Evolutionary conservation across 2,113 vertebrate species (phyloP).

Genomic region (Notiomystis cincta): DNA sequence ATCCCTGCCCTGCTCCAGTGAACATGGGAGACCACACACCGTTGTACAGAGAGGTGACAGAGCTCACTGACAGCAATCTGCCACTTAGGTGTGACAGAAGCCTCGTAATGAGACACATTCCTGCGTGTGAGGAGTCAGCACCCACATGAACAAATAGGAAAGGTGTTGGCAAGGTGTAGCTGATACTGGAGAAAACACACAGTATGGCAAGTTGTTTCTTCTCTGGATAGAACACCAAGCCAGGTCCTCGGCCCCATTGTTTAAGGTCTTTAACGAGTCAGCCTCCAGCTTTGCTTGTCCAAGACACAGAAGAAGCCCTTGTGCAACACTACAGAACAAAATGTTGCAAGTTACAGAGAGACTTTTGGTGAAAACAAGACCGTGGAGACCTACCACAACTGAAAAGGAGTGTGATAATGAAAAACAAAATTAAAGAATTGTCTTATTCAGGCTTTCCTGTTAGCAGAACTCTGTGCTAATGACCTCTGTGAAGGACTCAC

Average conservation of each 20-base stretch:
- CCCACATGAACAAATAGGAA: neutral
- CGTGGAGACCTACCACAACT: neutral
- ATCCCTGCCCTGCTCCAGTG: neutral
- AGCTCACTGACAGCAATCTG: neutral
- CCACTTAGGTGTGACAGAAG: neutral
- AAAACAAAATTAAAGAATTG: neutral
- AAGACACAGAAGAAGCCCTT: neutral
- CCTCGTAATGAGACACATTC: neutral
- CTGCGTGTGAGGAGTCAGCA: neutral
- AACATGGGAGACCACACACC: neutral
- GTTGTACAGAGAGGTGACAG: neutral
- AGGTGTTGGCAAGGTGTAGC: accelerated
- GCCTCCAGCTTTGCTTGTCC: neutral
- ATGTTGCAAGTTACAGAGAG: neutral
- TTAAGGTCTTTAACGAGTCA: neutral
- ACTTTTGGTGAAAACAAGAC: neutral
- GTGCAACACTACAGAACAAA: neutral
- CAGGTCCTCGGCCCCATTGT: neutral
- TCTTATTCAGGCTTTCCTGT: neutral
- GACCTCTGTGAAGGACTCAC: neutral
- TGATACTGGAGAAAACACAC: neutral
- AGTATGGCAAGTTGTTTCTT: neutral
- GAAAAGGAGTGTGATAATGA: neutral
- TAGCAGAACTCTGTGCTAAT: neutral
- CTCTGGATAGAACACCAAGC: neutral